A percentile compares a stretch with the other conserved stretches of the same genome.
Conservation (phyloP, 2,113 vertebrate genomes). For the Seriola rivoliana region DNA sequence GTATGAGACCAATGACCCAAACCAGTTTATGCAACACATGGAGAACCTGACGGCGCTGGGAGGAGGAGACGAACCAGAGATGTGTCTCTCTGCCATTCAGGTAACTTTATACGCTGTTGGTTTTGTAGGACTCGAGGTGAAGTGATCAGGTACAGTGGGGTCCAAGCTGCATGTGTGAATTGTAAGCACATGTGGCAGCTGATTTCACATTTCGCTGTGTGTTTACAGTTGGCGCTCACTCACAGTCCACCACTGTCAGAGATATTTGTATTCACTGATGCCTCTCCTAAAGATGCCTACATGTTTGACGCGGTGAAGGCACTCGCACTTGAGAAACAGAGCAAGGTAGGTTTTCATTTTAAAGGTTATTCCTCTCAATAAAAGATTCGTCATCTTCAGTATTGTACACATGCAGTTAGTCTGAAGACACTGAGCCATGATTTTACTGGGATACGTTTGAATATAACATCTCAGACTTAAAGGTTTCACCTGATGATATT, state of each 20-base stretch:
- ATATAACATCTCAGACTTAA: no score
- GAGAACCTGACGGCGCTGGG: slow-evolving; percentile 84
- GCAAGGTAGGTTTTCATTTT: slow-evolving; percentile 80
- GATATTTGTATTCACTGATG: slow-evolving; percentile 92
- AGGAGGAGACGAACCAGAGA: slow-evolving; percentile 92
- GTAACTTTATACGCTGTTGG: slow-evolving; percentile 62
- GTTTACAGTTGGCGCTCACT: slow-evolving; percentile 87
- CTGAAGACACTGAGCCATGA: neutral
- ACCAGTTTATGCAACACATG: slow-evolving; percentile 85
- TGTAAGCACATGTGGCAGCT: neutral
- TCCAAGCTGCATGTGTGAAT: neutral
- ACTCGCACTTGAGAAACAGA: slow-evolving; percentile 84
- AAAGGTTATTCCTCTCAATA: neutral
- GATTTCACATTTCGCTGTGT: neutral
- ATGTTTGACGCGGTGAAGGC: slow-evolving; percentile 85
- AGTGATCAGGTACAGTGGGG: neutral
- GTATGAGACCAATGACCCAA: slow-evolving; percentile 85
- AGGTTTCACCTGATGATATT: no score
- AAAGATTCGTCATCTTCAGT: neutral
- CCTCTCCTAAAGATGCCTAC: slow-evolving; percentile 89
- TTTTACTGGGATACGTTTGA: no score
- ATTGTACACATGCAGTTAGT: neutral
- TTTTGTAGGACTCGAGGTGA: neutral
- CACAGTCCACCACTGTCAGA: slow-evolving; percentile 89
- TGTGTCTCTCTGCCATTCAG: slow-evolving; percentile 90